A percentile compares a stretch with the other conserved stretches of the same genome.
Conservation (phyloP, 1,140 invertebrate genomes). For the Drosophila melanogaster region DNA sequence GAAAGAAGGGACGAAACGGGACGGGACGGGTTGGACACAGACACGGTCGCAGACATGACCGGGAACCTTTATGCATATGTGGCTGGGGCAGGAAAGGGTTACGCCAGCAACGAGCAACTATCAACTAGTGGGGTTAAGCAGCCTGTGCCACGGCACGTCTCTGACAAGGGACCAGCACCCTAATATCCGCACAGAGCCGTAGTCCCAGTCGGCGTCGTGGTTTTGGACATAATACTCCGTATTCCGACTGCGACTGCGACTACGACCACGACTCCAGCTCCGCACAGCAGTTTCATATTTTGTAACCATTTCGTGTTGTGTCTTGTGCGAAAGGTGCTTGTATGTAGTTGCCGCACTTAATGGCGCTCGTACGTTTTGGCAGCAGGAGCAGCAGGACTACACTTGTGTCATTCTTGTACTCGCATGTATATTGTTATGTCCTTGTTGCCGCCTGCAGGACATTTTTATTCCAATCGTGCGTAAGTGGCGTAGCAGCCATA, state of each 20-base stretch:
- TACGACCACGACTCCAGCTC: neutral
- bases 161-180: constrained; percentile 1
- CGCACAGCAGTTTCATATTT: constrained; percentile 49
- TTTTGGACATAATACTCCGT: constrained; percentile 42
- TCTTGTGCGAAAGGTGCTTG: constrained; percentile 39
- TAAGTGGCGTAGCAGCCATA: constrained; percentile 44
- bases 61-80: constrained; percentile 43
- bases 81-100: constrained; percentile 15
- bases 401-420: constrained; percentile 36
- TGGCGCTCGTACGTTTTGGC: constrained; percentile 44
- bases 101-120: constrained; percentile 3
- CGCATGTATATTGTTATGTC: constrained; percentile 45
- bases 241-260: constrained; percentile 3
- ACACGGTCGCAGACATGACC: constrained; percentile 22
- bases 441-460: constrained; percentile 46
- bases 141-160: constrained; percentile 21
- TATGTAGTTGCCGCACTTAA: constrained; percentile 56
- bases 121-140: constrained; percentile 12
- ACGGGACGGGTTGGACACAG: too few species aligned
- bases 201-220: constrained; percentile 37
- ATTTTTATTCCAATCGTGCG: constrained; percentile 69
- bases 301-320: constrained; percentile 47
- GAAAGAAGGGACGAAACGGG: too few species aligned
- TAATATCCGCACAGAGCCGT: neutral
- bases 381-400: constrained; percentile 27